Base-by-base conservation (phyloP, 2,113 vertebrate species). In the Carassius carassius region DNA sequence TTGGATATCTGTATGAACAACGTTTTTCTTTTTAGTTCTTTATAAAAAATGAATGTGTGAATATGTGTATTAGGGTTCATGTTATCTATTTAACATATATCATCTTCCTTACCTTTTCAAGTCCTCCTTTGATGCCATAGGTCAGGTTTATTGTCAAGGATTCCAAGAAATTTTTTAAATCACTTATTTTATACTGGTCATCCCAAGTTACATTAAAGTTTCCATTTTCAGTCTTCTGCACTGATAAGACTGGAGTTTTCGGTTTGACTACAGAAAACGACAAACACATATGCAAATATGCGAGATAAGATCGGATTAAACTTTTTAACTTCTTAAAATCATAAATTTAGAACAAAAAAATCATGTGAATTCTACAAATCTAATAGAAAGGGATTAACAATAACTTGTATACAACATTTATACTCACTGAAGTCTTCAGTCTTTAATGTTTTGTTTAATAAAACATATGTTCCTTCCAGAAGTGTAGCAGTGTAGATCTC, bases 231-330 rank as follows among this genome's bases (percentile, higher is more conserved):
- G 54, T 65, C 65, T 82, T 72, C 0, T 23, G 6, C n/a, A 94
- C 86, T 13, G 82, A 72, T 13, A 37, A 4, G n/a, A 21, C 62
- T 84, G 94, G 94, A 25, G 73, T 29, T 86, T 41, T 88, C 8
- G 92, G 93, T 58, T 93, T 94, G 16, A 92, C 94, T 94, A 87
- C 12, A 32, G 12, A 54, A 62, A 73, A 16, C 5, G 4, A 25
- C 14, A 65, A 62, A 70, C 49, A 49, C 12, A 49, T 13, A 13
- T 49, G 49, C 16, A 49, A 49, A 49, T 1, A 1, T 51, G 37
- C 6, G 49, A 16, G 14, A 51, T 51, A 51, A 51, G 4, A 14
- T 16, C 44, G 2, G 2, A 56, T 13, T 16, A 16, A 51, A 1
- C 4, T 10, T 54, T 44, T 78, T n/a, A 14, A 51, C 4, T 14